Base-by-base conservation (phyloP, 2,797 vertebrate species). In the Mormyrops attenuatus region DNA sequence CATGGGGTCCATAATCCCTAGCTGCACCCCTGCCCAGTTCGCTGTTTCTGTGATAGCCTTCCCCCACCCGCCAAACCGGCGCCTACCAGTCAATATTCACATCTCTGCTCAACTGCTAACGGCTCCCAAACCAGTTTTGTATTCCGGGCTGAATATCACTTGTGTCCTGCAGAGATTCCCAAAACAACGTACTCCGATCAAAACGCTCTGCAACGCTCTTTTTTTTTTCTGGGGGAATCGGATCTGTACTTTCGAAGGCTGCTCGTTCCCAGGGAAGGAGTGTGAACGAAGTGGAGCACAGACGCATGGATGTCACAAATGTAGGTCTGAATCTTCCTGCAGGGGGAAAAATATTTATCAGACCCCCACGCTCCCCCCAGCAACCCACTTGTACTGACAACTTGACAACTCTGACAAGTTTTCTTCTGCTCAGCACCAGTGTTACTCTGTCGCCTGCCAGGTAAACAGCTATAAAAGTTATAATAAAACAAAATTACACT, bases 331-430 rank as follows among this genome's bases (percentile, higher is more conserved):
- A 82, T 9, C 66, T 73, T 73, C 26, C 66, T 73, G 66, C 8
- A 34, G 66, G 66, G 66, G 69, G 34, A 30, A 63, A 73, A 73
- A 38, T 73, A 38, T 73, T 73, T 38, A 73, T 30, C 69, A 38
- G 22, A 73, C 9, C 22, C n/a, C 60, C n/a, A 34, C 57, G 5
- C 20, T 8, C 57, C 47, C 47, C 49, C 15, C 15, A 41, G 69
- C 34, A 53, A 53, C 84, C 49, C 84, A 85, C 80, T 85, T 85
- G 13, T 52, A 85, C 44, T 85, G 84, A 85, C 84, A 52, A 50
- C 82, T 50, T 85, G 47, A 85, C 47, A 85, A 85, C 49, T 85
- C 52, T 34, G 84, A 85, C 84, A 85, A 7, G 47, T 52, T 53
- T 52, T 34, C n/a, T n/a, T 85, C 49, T 17, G 49, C 5, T 85